Evolutionary conservation across 2,113 vertebrate genomes (phyloP).

Genomic region (Lycaon pictus): DNA sequence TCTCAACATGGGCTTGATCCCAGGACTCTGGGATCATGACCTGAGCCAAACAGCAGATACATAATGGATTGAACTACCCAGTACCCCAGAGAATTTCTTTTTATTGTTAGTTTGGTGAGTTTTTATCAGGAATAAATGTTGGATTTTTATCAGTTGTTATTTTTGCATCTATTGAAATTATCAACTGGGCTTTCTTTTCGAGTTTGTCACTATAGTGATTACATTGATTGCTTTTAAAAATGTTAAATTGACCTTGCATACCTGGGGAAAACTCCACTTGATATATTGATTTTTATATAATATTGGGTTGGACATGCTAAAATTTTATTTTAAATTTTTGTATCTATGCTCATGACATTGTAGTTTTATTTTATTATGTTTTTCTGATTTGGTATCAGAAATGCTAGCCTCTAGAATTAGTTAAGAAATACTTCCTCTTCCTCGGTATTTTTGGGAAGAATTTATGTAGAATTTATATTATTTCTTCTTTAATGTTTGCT

Average conservation of each 20-base stretch:
- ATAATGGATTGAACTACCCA: no score
- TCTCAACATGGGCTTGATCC: no score
- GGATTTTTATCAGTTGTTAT: background rate
- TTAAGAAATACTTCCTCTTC: background rate
- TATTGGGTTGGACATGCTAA: background rate
- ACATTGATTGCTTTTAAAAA: background rate
- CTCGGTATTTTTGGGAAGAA: background rate
- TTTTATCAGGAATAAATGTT: background rate
- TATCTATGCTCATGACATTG: background rate
- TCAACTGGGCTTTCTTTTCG: background rate
- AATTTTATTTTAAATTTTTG: background rate
- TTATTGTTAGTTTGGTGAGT: background rate
- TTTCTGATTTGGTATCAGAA: background rate
- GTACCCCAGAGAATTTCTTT: background rate
- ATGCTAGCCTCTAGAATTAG: background rate
- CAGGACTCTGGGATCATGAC: no score
- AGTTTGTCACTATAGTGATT: background rate
- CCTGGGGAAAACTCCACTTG: background rate
- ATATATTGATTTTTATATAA: background rate
- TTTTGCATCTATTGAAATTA: background rate
- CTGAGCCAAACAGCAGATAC: no score
- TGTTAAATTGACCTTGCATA: slow-evolving; percentile 9
- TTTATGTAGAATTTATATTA: slow-evolving; percentile 19
- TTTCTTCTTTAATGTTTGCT: background rate
- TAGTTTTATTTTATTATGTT: background rate